These are phyloP conservation scores for Chelonoidis abingdonii DNA, from an alignment of 2,113 vertebrate genomes.

Conservation along the genomic window DNA sequence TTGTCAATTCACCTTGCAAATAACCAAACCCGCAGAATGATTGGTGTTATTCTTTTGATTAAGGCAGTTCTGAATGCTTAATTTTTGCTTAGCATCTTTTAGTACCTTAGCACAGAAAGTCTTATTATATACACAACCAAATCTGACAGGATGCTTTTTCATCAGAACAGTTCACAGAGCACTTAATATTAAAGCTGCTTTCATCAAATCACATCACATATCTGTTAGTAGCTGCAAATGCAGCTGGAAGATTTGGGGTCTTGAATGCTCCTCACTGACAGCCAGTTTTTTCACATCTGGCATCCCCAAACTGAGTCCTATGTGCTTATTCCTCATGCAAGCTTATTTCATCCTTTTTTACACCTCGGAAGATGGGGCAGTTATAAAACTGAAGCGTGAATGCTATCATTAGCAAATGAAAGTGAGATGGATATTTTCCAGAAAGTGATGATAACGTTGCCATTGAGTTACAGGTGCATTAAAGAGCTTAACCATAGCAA, in stretches of 20 bases:
- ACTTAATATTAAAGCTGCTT: background rate
- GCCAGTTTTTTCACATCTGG: background rate
- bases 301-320: background rate
- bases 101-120: background rate
- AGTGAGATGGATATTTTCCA: background rate
- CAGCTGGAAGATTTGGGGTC: background rate
- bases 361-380: background rate
- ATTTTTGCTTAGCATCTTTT: background rate
- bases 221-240: background rate
- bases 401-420: background rate
- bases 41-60: background rate
- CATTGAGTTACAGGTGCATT: fast-evolving
- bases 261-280: background rate
- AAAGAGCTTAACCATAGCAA: fast-evolving
- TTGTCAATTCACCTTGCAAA: background rate
- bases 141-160: background rate
- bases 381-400: background rate
- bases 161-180: background rate
- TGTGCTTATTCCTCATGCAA: background rate
- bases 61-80: background rate
- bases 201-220: background rate
- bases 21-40: background rate
- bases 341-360: background rate
- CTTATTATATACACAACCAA: background rate
- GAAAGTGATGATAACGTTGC: background rate